Evolutionary conservation across 1,140 invertebrate genomes (phyloP), one percentile per base, ranked within the genome.

Genomic region (Cherax destructor): DNA sequence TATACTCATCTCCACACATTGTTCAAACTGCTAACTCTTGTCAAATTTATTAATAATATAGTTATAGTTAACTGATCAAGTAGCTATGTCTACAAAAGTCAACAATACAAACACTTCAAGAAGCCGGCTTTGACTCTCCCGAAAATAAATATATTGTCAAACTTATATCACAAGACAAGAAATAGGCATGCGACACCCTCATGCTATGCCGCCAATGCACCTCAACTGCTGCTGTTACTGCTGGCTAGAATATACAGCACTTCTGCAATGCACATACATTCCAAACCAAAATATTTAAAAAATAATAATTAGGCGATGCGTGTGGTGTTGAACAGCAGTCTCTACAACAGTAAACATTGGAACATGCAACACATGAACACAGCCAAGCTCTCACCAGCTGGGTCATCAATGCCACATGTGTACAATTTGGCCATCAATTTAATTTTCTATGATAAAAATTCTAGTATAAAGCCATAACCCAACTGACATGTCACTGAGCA

Each of bases 81-180:
- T 65, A 79, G 77, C 86, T 88, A 88, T 79, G 56, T 80, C 86
- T 88, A 88, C 47, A 80, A 61, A 79, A 88, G 77, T 88, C 77
- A 80, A 56, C 30, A 47, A 56, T 78, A 88, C 74, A 80, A 50
- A 85, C 89, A 91, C 74, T 91, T 79, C 65, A 83, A 83, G 87
- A 89, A 85, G 89, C 89, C 83, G 89, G 89, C 89, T 50, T 88
- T 91, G 89, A 91, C 89, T 85, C 89, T 76, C 89, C 89, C 76
- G 49, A 91, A 77, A 79, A n/a, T n/a, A 91, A 85, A 61, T 84
- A 91, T 85, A 80, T 91, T 50, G 52, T 76, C 83, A 91, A 85
- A 85, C 50, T 91, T 91, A 91, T 91, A 91, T 91, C 89, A 91
- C 89, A 91, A 91, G 83, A 85, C 89, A 79, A 85, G 78, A 91